Evolutionary conservation across 1,140 invertebrate genomes (phyloP).

Genomic region (Brachionus rotundiformis): DNA sequence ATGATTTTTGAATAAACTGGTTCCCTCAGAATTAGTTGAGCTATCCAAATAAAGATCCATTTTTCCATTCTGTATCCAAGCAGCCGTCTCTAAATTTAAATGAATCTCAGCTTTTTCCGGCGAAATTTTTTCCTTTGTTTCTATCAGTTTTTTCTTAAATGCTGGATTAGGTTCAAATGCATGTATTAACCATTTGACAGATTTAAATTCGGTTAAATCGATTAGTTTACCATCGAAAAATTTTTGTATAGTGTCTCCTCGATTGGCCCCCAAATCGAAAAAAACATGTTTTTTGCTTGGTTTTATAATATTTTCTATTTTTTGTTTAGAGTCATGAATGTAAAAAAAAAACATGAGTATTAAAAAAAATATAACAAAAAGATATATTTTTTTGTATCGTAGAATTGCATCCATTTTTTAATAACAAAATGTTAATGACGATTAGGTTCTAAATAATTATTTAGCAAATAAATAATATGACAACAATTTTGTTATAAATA

Average conservation of each 20-base stretch:
- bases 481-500: no score
- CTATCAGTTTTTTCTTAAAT: background rate
- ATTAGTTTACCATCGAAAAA: slow-evolving; percentile 2
- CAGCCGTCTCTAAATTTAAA: background rate
- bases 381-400: background rate
- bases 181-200: slow-evolving; percentile 6
- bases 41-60: slow-evolving; percentile 1
- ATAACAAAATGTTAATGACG: no score
- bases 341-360: background rate
- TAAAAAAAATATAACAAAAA: background rate
- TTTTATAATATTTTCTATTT: background rate
- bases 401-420: background rate
- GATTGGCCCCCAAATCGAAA: slow-evolving; percentile 9
- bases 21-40: background rate
- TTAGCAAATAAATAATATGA: no score
- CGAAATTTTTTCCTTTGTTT: background rate
- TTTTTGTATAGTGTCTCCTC: background rate
- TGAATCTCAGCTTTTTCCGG: background rate
- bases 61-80: slow-evolving; percentile 5
- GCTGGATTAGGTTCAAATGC: slow-evolving; percentile 9
- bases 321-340: background rate
- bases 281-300: background rate
- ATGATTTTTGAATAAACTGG: background rate
- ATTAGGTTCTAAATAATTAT: background rate
- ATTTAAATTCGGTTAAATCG: background rate